Conservation (phyloP, 2,797 vertebrate genomes). For the Odontamblyopus lacepedii region DNA sequence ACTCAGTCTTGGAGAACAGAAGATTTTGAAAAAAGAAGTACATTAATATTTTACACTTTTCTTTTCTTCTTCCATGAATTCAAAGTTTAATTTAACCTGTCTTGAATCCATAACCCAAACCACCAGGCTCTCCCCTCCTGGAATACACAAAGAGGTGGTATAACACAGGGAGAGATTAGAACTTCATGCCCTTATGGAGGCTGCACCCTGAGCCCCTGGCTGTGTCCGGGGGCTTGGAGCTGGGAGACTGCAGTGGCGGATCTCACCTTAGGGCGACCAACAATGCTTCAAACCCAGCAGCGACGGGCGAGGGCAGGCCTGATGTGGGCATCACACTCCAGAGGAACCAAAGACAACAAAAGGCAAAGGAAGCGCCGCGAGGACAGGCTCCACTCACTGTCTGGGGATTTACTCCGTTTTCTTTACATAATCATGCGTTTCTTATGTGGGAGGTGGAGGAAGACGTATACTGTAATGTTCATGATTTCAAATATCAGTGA, state of each 20-base stretch:
- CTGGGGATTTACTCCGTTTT: constrained; percentile 16
- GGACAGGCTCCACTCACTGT: constrained; percentile 9
- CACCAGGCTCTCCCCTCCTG: neutral
- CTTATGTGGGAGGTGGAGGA: constrained; percentile 17
- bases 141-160: constrained; percentile 21
- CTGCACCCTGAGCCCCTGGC: constrained; percentile 40
- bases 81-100: neutral
- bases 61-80: neutral
- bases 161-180: constrained; percentile 29
- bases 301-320: constrained; percentile 37
- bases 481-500: neutral
- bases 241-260: constrained; percentile 33
- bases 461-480: neutral
- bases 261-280: constrained; percentile 31
- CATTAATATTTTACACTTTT: neutral
- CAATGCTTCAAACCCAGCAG: constrained; percentile 43
- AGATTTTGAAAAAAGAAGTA: no score
- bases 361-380: constrained; percentile 31
- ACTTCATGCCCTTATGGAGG: constrained; percentile 28
- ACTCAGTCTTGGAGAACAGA: no score
- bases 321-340: constrained; percentile 26
- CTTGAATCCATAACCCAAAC: neutral
- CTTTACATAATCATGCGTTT: constrained; percentile 31
- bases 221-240: constrained; percentile 54
- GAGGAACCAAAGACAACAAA: constrained; percentile 28